phyloP scores from a whole-genome alignment of 2,797 vertebrate genomes.

The Gymnoscopelus braueri region DNA sequence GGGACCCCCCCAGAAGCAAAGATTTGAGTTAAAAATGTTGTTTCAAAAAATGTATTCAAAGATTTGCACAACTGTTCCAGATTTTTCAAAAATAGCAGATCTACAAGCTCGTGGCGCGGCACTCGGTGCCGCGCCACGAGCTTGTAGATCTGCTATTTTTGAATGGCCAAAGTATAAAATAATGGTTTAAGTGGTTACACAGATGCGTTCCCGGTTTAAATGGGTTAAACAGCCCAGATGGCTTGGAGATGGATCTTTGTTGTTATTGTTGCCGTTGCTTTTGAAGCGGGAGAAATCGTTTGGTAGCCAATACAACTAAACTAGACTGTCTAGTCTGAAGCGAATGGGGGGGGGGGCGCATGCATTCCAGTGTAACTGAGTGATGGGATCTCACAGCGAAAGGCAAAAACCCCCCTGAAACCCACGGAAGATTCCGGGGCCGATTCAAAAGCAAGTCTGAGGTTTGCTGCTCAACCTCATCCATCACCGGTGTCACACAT shows the following conservation, averaged over 20 bases:
- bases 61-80: no score
- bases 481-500: conserved; percentile 67
- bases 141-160: no score
- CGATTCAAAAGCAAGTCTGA: conserved; percentile 45
- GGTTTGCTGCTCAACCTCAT: conserved; percentile 61
- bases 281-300: conserved; percentile 40
- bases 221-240: conserved; percentile 67
- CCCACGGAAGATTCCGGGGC: conserved; percentile 51
- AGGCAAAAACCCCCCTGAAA: conserved; percentile 49
- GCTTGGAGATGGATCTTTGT: conserved; percentile 52
- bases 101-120: no score
- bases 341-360: conserved; percentile 5
- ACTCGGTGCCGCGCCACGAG: no score
- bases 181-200: no score
- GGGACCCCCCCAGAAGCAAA: no score
- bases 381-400: conserved; percentile 43
- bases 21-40: no score
- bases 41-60: no score
- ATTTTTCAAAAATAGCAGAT: no score
- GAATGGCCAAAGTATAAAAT: no score
- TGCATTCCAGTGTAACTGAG: conserved; percentile 45
- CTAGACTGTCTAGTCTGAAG: conserved; percentile 36
- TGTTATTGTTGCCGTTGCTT: conserved; percentile 41
- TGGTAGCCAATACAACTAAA: conserved; percentile 27
- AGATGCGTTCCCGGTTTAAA: no score